Evolutionary conservation across 2,888 invertebrate species (phyloP), one percentile per base, ranked within the genome.

Genomic region (Monoplex corrugatus): DNA sequence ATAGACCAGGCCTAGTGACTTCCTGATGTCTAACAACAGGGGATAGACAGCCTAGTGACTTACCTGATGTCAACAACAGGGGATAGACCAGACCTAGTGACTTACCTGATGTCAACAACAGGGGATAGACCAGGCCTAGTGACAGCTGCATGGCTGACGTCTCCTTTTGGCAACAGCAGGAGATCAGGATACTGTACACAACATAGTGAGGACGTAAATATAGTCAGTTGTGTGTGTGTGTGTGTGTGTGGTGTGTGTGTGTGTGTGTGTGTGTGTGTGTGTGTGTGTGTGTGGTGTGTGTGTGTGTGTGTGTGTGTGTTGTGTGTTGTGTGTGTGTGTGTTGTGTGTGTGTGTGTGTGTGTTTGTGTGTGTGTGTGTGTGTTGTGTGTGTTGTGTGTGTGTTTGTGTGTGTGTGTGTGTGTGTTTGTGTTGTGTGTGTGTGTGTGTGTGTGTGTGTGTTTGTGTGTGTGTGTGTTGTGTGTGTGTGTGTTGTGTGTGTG

Each of bases 121-220:
- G 98, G 38, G 99, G 99, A 96, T 99, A 99, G 97, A 99, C 98
- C 82, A 98, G 98, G 84, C 99, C 99, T 35, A 99, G 97, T 0
- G 99, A 98, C 92, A 98, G n/a, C 43, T 89, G 89, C 38, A 89
- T 87, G 72, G 89, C 87, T 0, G 87, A 83, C 32, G 72, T 89
- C 38, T 89, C 89, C n/a, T 83, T 83, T 40, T 84, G 40, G 78
- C 87, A 87, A 32, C 83, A 84, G 38, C 87, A 32, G 40, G 89
- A 89, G 32, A 89, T 87, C 83, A 84, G 32, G 44, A 89, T 68
- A 10, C 89, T 2, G 23, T 1, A 38, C 35, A 68, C 8, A 16
- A 68, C 28, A 28, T 23, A 50, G 16, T 8, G 50, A 50, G 16
- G 16, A 50, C 8, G 50, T 50, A 13, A 50, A 50, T 8, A 50